Evolutionary conservation across 2,888 invertebrate genomes (phyloP).

Genomic region (Coronaproctus castanopsis): DNA sequence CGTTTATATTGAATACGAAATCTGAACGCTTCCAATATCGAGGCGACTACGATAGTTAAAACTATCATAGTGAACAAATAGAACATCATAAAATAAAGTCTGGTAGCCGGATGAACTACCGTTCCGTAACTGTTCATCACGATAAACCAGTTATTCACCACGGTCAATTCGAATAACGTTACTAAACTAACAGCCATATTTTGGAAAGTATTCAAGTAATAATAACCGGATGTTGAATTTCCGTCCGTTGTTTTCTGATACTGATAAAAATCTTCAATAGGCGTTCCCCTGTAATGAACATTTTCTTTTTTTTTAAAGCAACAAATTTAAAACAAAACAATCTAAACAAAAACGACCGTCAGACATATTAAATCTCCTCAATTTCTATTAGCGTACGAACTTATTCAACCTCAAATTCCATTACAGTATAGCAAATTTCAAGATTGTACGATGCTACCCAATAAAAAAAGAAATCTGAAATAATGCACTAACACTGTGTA

Average conservation of each 20-base stretch:
- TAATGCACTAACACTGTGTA: too few relatives aligned
- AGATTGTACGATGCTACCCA: too few relatives aligned
- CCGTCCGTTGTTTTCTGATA: constrained; percentile 37
- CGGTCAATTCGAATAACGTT: constrained; percentile 70
- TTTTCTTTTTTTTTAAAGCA: too few relatives aligned
- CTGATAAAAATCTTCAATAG: constrained; percentile 62
- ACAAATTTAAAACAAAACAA: too few relatives aligned
- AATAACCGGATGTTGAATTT: constrained; percentile 49
- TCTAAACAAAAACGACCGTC: too few relatives aligned
- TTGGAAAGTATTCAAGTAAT: constrained; percentile 69
- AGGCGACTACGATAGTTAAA: constrained; percentile 73
- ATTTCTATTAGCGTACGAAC: too few relatives aligned
- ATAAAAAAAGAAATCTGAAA: too few relatives aligned
- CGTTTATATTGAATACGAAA: constrained; percentile 72
- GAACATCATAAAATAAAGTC: constrained; percentile 74
- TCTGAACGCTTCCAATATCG: constrained; percentile 68
- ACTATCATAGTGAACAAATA: constrained; percentile 78
- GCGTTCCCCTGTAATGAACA: constrained; percentile 58
- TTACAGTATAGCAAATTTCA: too few relatives aligned
- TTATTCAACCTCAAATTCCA: too few relatives aligned
- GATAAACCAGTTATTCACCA: constrained; percentile 84
- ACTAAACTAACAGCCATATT: constrained; percentile 57
- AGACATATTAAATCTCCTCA: too few relatives aligned
- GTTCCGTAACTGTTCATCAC: constrained; percentile 69
- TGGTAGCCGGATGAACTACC: constrained; percentile 46